Percentiles rank a stretch among this genome's conserved stretches.
These are phyloP conservation scores for Brevimyrus niger DNA, from an alignment of 2,113 vertebrate genomes.

Conservation along the genomic window DNA sequence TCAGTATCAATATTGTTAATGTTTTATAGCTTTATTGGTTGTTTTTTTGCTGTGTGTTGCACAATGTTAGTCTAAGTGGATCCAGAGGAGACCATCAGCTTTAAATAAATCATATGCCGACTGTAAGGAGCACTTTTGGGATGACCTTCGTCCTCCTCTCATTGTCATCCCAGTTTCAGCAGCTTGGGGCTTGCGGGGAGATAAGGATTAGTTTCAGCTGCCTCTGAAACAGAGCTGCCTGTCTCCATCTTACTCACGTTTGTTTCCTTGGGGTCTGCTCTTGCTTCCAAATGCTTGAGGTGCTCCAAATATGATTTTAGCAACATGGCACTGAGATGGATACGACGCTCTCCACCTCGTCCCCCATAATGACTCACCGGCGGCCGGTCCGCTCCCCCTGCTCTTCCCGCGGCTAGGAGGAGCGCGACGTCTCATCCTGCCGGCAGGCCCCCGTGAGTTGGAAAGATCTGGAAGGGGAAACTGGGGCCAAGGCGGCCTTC, in stretches of 20 bases:
- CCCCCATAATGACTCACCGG: not conserved
- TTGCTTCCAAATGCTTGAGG: not conserved
- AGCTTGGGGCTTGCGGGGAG: not conserved
- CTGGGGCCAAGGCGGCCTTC: not conserved
- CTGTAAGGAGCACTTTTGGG: not conserved
- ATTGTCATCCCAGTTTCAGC: not conserved
- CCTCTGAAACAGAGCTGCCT: not conserved
- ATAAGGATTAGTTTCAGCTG: not conserved
- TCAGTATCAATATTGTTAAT: not conserved
- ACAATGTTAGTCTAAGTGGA: not conserved
- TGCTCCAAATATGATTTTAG: not conserved
- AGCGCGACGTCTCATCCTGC: not conserved
- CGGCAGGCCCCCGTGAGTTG: not conserved
- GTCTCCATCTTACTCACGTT: not conserved
- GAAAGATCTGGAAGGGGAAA: not conserved
- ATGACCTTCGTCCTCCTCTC: not conserved
- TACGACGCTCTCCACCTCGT: not conserved
- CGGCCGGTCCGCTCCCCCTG: not conserved
- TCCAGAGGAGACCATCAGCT: not conserved
- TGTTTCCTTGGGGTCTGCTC: not conserved
- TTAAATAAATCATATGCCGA: not conserved
- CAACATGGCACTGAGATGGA: not conserved
- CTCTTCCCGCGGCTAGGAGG: not conserved
- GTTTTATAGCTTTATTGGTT: conserved; percentile 1
- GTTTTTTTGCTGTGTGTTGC: not conserved